Conservation (phyloP, 2,113 vertebrate species). For the Paramormyrops kingsleyae region DNA sequence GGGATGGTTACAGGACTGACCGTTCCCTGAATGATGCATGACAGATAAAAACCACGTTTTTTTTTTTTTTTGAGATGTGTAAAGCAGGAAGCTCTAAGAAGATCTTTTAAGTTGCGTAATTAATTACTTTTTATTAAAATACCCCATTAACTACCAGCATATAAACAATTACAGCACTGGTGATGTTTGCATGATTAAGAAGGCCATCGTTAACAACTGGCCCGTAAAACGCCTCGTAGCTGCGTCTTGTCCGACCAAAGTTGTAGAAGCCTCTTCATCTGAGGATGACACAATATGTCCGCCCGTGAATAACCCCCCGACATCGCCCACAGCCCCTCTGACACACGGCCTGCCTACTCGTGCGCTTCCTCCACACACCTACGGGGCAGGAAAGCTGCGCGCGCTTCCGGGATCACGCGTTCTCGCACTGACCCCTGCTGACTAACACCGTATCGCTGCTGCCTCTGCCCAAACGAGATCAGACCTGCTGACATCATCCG, state of each 20-base stretch:
- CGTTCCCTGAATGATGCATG: background rate
- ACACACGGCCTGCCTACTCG: background rate
- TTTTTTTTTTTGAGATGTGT: background rate
- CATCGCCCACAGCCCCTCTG: constrained; percentile 6
- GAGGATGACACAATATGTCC: constrained; percentile 5
- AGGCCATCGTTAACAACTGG: background rate
- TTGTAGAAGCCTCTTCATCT: constrained; percentile 11
- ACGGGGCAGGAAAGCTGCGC: background rate
- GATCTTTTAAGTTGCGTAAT: background rate
- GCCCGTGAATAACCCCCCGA: background rate
- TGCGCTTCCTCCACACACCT: background rate
- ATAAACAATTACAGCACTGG: background rate
- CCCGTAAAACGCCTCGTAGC: background rate
- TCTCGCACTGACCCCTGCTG: constrained; percentile 12
- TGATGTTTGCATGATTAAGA: constrained; percentile 8
- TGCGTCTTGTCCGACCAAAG: constrained; percentile 10
- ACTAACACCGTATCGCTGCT: background rate
- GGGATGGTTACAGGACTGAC: background rate
- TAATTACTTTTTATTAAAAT: background rate
- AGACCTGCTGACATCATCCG: constrained; percentile 7
- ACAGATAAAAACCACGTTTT: background rate
- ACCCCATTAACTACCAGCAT: background rate
- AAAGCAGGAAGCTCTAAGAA: background rate
- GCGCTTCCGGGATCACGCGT: background rate
- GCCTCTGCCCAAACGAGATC: background rate